A percentile compares a stretch with the other conserved stretches of the same genome.
These are phyloP conservation scores for Drosophila pallidifrons DNA, from an alignment of 1,140 invertebrate genomes.

Conservation along the genomic window DNA sequence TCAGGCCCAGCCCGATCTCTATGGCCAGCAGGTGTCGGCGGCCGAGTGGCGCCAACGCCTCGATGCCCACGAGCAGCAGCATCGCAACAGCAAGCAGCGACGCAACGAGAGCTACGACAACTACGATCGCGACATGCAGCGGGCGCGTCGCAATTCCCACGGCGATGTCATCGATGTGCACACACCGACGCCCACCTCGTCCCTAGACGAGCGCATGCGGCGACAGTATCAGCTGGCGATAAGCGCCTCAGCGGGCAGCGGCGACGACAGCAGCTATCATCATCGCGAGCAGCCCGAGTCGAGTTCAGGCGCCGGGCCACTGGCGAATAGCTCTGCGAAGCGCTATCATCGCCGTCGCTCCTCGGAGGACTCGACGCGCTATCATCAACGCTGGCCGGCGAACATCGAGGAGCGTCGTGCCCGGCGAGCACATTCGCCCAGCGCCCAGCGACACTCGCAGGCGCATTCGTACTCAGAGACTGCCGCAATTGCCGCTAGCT, in stretches of 20 bases:
- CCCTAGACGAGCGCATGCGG: slow-evolving; percentile 67
- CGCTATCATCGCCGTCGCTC: slow-evolving; percentile 77
- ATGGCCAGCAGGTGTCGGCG: slow-evolving; percentile 78
- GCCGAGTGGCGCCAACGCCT: slow-evolving; percentile 77
- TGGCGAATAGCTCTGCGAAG: slow-evolving; percentile 50
- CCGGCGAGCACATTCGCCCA: slow-evolving; percentile 83
- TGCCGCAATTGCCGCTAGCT: slow-evolving; percentile 58
- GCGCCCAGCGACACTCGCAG: slow-evolving; percentile 53
- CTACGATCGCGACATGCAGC: slow-evolving; percentile 64
- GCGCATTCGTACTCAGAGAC: slow-evolving; percentile 60
- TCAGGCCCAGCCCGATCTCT: slow-evolving; percentile 74
- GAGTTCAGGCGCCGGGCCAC: neutral
- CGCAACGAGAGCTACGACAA: slow-evolving; percentile 58
- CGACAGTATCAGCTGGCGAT: slow-evolving; percentile 50
- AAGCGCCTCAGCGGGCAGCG: slow-evolving; percentile 48
- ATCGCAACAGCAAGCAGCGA: slow-evolving; percentile 50
- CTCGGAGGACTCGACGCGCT: slow-evolving; percentile 77
- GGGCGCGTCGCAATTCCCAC: slow-evolving; percentile 58
- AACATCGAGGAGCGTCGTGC: slow-evolving; percentile 82
- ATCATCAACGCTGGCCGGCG: slow-evolving; percentile 78
- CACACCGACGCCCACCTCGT: slow-evolving; percentile 67
- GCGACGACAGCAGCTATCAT: slow-evolving; percentile 70
- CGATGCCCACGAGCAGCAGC: slow-evolving; percentile 74
- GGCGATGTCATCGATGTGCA: slow-evolving; percentile 69
- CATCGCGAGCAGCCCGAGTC: slow-evolving; percentile 43